phyloP scores from a whole-genome alignment of 2,888 invertebrate species.

The Mesoligia furuncula region DNA sequence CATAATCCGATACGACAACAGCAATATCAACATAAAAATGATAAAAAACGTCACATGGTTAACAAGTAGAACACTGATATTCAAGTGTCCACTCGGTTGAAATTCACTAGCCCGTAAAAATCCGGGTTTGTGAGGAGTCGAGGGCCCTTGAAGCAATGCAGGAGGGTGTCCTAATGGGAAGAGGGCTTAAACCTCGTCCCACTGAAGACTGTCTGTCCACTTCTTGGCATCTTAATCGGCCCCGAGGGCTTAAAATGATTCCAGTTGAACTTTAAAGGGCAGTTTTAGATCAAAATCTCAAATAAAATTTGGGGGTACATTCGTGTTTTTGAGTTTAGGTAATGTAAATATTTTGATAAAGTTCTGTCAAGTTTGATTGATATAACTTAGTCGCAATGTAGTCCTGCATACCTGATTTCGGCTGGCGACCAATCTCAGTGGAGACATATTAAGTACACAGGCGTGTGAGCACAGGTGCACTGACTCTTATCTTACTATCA shows the following conservation, averaged over 20 bases:
- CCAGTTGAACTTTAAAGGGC: conserved; percentile 62
- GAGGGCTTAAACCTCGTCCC: conserved; percentile 66
- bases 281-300: conserved; percentile 53
- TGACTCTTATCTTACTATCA: not conserved
- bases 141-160: conserved; percentile 76
- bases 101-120: conserved; percentile 81
- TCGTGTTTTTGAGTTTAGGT: not conserved
- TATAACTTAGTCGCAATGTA: not conserved
- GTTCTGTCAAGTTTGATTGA: not conserved
- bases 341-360: not conserved
- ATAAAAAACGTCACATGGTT: conserved; percentile 67
- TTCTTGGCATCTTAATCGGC: conserved; percentile 74
- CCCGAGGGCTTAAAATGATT: conserved; percentile 60
- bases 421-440: not conserved
- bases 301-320: not conserved
- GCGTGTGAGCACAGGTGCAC: not conserved
- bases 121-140: conserved; percentile 81
- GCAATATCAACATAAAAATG: conserved; percentile 50
- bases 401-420: not conserved
- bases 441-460: not conserved
- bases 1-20: conserved; percentile 26
- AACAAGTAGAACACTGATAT: conserved; percentile 74
- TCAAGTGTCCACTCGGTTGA: conserved; percentile 74
- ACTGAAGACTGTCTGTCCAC: conserved; percentile 72
- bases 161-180: conserved; percentile 80